A percentile compares a stretch with the other conserved stretches of the same genome.
phyloP scores from a whole-genome alignment of 2,888 invertebrate genomes.

The Magallana nippona region DNA sequence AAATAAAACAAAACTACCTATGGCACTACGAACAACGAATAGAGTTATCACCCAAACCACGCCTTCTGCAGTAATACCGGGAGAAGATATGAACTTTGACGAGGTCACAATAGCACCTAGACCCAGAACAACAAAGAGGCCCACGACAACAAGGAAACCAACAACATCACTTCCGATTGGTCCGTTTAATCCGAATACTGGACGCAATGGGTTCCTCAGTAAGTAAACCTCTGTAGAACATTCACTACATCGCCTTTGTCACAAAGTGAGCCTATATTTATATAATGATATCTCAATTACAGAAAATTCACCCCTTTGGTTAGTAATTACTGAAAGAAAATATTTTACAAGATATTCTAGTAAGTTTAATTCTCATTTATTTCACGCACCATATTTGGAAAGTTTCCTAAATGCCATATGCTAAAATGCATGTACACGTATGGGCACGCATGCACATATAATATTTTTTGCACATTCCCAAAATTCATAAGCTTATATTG shows the following conservation, averaged over 20 bases:
- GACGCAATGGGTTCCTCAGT: not conserved
- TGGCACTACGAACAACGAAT: too few relatives aligned
- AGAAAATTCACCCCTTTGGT: constrained; percentile 13
- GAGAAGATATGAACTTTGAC: too few relatives aligned
- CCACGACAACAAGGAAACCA: not conserved
- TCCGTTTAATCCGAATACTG: not conserved
- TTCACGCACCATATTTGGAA: too few relatives aligned
- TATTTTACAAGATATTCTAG: not conserved
- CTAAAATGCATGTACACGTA: too few relatives aligned
- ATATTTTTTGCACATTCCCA: too few relatives aligned
- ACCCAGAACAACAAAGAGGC: not conserved
- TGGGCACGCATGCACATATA: too few relatives aligned
- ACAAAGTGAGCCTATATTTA: not conserved
- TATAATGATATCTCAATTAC: not conserved
- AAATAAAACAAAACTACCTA: too few relatives aligned
- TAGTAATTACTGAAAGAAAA: constrained; percentile 17
- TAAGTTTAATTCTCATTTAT: not conserved
- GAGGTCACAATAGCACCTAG: not conserved
- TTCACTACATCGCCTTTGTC: not conserved
- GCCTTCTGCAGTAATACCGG: too few relatives aligned
- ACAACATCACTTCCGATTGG: not conserved
- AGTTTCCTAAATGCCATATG: too few relatives aligned
- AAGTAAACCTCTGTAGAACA: not conserved
- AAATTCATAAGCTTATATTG: too few relatives aligned
- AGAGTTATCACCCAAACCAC: too few relatives aligned